These are phyloP conservation scores for Babylonia areolata DNA, from an alignment of 1,140 invertebrate genomes.

Conservation along the genomic window DNA sequence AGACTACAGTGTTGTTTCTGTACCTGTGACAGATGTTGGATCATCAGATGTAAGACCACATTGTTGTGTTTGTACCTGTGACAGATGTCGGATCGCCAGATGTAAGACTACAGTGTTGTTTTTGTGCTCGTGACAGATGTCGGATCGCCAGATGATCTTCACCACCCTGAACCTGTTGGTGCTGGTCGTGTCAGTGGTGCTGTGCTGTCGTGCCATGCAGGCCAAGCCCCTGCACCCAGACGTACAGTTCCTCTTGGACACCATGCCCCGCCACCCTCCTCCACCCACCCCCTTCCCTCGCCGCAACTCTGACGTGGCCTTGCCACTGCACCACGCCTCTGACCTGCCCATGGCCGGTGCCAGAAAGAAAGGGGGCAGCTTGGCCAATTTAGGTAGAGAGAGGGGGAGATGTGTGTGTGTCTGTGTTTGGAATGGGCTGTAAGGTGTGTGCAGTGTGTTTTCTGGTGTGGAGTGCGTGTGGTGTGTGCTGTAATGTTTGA, in stretches of 20 bases:
- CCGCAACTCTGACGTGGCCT: constrained; percentile 52
- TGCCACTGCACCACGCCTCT: constrained; percentile 31
- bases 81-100: no score
- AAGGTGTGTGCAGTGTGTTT: no score
- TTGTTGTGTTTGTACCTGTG: no score
- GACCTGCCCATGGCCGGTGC: background rate
- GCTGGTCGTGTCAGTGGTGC: constrained; percentile 76
- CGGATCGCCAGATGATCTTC: constrained; percentile 78
- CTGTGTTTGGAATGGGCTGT: no score
- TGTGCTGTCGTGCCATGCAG: constrained; percentile 73
- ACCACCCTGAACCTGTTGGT: constrained; percentile 78
- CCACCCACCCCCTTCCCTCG: constrained; percentile 22
- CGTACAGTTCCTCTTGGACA: constrained; percentile 49
- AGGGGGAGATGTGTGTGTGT: no score
- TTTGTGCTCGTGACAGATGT: constrained; percentile 73
- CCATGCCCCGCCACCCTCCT: constrained; percentile 46
- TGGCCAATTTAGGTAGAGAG: constrained; percentile 47
- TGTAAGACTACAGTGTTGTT: no score
- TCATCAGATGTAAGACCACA: no score
- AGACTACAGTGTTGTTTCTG: no score
- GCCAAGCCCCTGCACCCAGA: constrained; percentile 51
- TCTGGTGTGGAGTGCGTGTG: no score
- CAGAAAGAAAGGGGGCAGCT: constrained; percentile 53
- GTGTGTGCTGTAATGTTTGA: no score
- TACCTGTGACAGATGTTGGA: no score